Evolutionary conservation across 1,140 invertebrate genomes (phyloP).

Genomic region (Musca domestica): DNA sequence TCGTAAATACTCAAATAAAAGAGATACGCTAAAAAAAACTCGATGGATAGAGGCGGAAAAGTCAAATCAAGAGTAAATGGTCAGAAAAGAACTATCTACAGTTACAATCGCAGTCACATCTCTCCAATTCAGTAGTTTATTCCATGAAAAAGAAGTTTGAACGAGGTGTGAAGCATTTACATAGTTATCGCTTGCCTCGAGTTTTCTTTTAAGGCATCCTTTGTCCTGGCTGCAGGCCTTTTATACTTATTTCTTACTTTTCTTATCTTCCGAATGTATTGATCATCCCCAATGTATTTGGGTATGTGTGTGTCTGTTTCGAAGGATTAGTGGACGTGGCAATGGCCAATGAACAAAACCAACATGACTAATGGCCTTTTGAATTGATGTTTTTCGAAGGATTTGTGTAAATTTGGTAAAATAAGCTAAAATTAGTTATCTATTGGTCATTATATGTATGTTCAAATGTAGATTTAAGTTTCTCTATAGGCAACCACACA

Average conservation of each 20-base stretch:
- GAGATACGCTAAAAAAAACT: neutral
- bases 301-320: neutral
- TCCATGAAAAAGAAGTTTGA: constrained; percentile 1
- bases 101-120: neutral
- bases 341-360: neutral
- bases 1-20: neutral
- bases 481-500: neutral
- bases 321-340: too few species aligned
- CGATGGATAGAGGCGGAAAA: too few species aligned
- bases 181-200: constrained; percentile 2
- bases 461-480: too few species aligned
- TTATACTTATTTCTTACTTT: neutral
- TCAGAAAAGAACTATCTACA: neutral
- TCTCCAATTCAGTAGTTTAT: neutral
- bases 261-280: too few species aligned
- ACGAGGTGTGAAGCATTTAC: constrained; percentile 14
- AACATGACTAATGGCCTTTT: constrained; percentile 20
- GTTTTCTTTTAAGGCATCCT: neutral
- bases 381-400: constrained; percentile 18
- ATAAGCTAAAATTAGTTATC: constrained; percentile 17
- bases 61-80: too few species aligned
- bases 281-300: neutral
- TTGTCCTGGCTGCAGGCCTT: neutral
- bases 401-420: constrained; percentile 22
- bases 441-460: constrained; percentile 6